Base-by-base conservation (phyloP, 1,140 invertebrate genomes). In the Pseudobourletiella spinata region DNA sequence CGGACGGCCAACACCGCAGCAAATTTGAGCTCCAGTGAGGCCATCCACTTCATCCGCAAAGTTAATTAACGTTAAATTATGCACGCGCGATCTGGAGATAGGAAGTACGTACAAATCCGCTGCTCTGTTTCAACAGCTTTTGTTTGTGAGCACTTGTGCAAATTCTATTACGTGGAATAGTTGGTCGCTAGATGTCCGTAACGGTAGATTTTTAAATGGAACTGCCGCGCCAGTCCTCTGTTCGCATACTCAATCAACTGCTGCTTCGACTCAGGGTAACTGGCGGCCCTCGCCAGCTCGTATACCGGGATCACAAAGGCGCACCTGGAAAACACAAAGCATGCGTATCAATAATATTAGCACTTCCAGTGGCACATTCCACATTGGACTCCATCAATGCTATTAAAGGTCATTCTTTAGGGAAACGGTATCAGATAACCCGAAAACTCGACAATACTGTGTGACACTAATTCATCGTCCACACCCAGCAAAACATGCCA, bases 151-250 rank as follows among this genome's bases (percentile, higher is more conserved):
- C 11, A 18, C 35, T 42, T 18, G 11, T 14, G 14, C 35, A 14
- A 42, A 42, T 14, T 42, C 35, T 18, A 42, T 42, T 75, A 90
- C 88, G 82, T 86, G n/a, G 88, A 84, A 76, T 94, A 94, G 76
- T 95, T 93, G 0, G 91, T 95, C 1, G 89, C 88, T 66, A 83
- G 89, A 74, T 97, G 90, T 74, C 93, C 93, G 72, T 90, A 88
- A 67, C 91, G 89, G 75, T 93, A 96, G 39, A 94, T 86, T 74
- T 91, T 89, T 65, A 88, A 84, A 75, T 96, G 93, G 73, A 96
- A 96, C 0, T 91, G 92, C 72, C 90, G 81, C 0, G 91, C 88
- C 3, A 88, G 73, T 18, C 86, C 85, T 67, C 85, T 85, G 57
- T 79, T 83, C 1, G 87, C 85, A 25, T 91, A 74, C 54, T 85